These are phyloP conservation scores for Lithosia quadra DNA, from an alignment of 2,888 invertebrate genomes.

Conservation along the genomic window DNA sequence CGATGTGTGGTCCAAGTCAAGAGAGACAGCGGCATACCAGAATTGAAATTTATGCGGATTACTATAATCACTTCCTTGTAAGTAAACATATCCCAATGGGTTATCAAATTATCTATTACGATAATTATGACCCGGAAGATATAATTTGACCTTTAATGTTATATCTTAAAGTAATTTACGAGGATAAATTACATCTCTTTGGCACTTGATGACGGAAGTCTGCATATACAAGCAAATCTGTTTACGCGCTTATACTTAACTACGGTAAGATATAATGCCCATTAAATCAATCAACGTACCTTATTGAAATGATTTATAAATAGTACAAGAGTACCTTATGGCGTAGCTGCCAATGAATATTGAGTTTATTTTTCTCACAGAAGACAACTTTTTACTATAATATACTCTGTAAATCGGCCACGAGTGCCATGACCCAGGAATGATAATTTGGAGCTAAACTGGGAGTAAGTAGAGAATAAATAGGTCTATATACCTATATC, in stretches of 20 bases:
- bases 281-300: background rate
- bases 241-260: background rate
- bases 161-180: slow-evolving; percentile 9
- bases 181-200: slow-evolving; percentile 1
- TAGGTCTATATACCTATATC: no score
- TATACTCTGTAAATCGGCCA: no score
- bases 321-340: background rate
- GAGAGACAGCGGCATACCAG: background rate
- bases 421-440: no score
- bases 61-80: slow-evolving; percentile 14
- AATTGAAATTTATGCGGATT: background rate
- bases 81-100: background rate
- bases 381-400: background rate
- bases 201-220: slow-evolving; percentile 2
- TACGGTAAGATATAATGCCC: background rate
- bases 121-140: slow-evolving; percentile 19
- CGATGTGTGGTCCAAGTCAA: slow-evolving; percentile 27
- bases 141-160: slow-evolving; percentile 10
- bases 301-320: background rate
- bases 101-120: background rate
- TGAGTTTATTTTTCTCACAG: background rate
- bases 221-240: background rate
- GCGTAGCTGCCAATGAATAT: background rate
- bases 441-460: no score
- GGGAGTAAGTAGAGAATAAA: no score